Conservation (phyloP, 2,113 vertebrate species). For the Syngnathus floridae region DNA sequence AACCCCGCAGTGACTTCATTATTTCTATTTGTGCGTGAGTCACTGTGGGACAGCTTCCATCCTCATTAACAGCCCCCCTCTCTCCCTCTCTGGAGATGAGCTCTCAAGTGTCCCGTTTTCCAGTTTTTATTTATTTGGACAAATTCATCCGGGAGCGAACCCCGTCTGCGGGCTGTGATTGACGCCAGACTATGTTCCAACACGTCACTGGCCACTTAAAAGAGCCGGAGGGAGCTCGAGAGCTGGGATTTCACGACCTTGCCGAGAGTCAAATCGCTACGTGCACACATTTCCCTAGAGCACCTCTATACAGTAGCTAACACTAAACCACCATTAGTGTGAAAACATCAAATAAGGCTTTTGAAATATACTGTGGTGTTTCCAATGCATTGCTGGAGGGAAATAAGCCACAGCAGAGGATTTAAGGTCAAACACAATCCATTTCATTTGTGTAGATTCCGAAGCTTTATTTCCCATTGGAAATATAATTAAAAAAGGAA, state of each 20-base stretch:
- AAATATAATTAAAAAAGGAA: not conserved
- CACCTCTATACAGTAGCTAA: not conserved
- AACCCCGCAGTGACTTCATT: not conserved
- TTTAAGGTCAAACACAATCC: not conserved
- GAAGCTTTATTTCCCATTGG: not conserved
- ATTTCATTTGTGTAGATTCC: not conserved
- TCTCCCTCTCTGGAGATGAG: not conserved
- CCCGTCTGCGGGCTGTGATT: not conserved
- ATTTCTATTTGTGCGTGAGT: not conserved
- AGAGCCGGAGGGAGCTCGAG: not conserved
- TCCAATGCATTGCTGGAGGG: not conserved
- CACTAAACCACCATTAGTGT: constrained; percentile 1
- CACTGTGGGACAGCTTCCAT: not conserved
- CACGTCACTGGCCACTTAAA: not conserved
- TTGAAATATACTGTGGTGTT: constrained; percentile 1
- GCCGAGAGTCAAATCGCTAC: not conserved
- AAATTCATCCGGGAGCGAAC: not conserved
- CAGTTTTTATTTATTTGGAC: constrained; percentile 4
- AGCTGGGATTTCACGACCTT: constrained; percentile 4
- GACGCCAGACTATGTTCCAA: not conserved
- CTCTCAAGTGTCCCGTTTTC: not conserved
- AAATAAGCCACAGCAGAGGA: not conserved
- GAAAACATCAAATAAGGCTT: constrained; percentile 1
- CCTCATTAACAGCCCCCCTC: not conserved
- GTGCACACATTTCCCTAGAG: not conserved